Conservation (phyloP, 2,888 invertebrate species). For the Cantharis nigra region DNA sequence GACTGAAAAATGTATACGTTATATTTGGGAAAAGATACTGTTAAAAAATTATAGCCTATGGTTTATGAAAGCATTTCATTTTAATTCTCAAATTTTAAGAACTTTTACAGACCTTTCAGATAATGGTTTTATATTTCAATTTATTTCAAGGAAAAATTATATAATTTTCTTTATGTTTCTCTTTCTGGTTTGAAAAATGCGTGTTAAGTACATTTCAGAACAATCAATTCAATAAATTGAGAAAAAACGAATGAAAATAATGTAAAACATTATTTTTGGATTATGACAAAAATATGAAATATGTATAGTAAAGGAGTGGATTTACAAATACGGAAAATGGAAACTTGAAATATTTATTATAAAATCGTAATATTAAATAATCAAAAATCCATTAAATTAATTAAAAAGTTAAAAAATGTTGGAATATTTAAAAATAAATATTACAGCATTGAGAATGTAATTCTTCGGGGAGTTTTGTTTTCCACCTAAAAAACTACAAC, state of each 20-base stretch:
- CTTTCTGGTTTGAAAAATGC: neutral
- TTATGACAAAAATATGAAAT: too few species aligned
- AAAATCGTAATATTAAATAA: neutral
- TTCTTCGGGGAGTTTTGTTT: neutral
- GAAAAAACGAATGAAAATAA: too few species aligned
- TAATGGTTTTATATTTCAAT: neutral
- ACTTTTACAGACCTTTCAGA: neutral
- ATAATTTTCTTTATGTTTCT: neutral
- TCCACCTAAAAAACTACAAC: neutral
- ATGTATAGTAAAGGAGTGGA: neutral
- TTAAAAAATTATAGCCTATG: neutral
- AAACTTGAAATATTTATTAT: neutral
- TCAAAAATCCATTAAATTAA: neutral
- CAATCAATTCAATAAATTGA: neutral
- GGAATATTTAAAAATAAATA: neutral
- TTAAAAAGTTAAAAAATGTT: neutral
- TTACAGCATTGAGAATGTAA: neutral
- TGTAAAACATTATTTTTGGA: too few species aligned
- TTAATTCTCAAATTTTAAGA: neutral
- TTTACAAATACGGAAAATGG: neutral
- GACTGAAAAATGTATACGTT: neutral
- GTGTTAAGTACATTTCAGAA: neutral
- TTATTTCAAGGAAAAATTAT: neutral
- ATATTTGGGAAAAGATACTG: neutral
- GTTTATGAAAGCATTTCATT: neutral